A percentile compares a stretch with the other conserved stretches of the same genome.
Conservation (phyloP, 2,888 invertebrate genomes). For the Synergus itoensis region DNA sequence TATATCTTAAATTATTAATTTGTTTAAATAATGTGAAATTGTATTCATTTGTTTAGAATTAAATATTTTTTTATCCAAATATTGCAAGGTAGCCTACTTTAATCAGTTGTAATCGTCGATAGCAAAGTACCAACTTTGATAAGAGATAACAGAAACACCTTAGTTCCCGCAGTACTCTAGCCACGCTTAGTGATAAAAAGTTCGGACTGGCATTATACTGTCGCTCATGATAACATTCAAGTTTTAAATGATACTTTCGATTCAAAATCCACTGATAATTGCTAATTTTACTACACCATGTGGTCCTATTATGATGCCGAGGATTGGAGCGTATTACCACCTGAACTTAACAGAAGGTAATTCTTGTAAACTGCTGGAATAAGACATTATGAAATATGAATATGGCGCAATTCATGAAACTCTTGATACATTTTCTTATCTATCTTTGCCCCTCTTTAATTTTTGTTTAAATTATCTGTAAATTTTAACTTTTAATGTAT, state of each 20-base stretch:
- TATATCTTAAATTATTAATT: background rate
- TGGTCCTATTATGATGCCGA: conserved; percentile 84
- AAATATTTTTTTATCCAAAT: conserved; percentile 32
- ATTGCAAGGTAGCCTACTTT: background rate
- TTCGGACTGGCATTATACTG: background rate
- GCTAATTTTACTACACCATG: conserved; percentile 72
- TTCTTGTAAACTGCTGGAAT: conserved; percentile 43
- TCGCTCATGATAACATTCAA: background rate
- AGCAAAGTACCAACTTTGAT: conserved; percentile 68
- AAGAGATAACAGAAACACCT: conserved; percentile 74
- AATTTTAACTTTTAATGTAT: no score
- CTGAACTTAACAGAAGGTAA: conserved; percentile 92
- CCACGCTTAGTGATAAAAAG: conserved; percentile 39
- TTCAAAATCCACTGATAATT: conserved; percentile 30
- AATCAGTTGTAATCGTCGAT: conserved; percentile 56
- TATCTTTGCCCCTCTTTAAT: background rate
- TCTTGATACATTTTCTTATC: conserved; percentile 9
- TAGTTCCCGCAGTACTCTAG: conserved; percentile 45
- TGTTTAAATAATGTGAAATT: background rate
- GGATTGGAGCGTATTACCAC: conserved; percentile 92
- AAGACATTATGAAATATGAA: background rate
- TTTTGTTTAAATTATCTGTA: background rate
- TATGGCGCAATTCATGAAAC: background rate
- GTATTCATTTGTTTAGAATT: conserved; percentile 13
- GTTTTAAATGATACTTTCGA: conserved; percentile 11